Evolutionary conservation across 2,113 vertebrate genomes (phyloP).

Genomic region (Panthera uncia): DNA sequence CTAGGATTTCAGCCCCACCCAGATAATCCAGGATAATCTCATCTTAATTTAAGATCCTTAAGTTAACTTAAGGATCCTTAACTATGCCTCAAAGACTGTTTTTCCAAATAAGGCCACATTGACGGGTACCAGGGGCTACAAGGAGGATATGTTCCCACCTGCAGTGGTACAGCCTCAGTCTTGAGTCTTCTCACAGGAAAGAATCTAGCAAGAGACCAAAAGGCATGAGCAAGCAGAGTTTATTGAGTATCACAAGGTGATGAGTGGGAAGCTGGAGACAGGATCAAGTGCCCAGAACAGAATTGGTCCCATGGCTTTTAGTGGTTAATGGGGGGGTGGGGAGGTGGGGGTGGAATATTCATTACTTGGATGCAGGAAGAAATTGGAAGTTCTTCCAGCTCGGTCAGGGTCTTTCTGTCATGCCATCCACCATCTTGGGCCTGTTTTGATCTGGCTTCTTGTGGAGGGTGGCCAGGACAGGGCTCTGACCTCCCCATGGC

Average conservation of each 20-base stretch:
- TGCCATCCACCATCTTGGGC: not conserved
- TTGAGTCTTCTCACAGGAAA: not conserved
- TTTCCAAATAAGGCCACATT: not conserved
- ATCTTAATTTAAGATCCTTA: not conserved
- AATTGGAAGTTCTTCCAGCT: not conserved
- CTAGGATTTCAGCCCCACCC: not conserved
- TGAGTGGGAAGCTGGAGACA: too few species aligned
- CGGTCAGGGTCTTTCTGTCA: not conserved
- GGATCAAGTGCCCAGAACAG: not conserved
- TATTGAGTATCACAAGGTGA: accelerated
- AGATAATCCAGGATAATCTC: not conserved
- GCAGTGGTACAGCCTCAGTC: accelerated
- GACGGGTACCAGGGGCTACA: too few species aligned
- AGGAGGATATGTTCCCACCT: not conserved
- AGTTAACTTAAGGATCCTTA: not conserved
- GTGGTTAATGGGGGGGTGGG: too few species aligned
- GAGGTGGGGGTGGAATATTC: not conserved
- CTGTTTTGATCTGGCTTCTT: not conserved
- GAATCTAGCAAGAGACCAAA: not conserved
- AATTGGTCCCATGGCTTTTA: not conserved
- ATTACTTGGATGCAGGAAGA: not conserved
- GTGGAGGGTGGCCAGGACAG: not conserved
- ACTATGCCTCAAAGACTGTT: not conserved
- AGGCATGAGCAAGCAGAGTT: not conserved
- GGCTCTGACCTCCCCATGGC: not conserved